Evolutionary conservation across 35 echinoderm and acorn worm genomes (phyloP).

Genomic region (Amphiura filiformis): DNA sequence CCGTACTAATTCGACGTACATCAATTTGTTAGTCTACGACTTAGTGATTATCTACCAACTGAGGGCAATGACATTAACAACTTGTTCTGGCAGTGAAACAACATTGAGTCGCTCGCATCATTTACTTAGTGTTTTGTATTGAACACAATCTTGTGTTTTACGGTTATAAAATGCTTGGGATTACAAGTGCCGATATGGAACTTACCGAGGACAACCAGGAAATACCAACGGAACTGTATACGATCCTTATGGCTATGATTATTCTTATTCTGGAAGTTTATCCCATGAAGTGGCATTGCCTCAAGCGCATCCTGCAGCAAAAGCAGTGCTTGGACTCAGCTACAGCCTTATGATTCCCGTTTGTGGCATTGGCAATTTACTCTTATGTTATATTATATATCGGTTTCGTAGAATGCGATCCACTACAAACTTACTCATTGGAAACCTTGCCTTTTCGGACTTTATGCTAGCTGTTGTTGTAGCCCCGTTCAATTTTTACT

Average conservation of each 20-base stretch:
- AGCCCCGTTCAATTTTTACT: conserved; percentile 89
- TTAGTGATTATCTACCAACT: too few relatives aligned
- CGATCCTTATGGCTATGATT: conserved; percentile 30
- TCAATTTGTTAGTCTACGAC: too few relatives aligned
- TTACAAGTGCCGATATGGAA: too few relatives aligned
- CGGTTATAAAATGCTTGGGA: too few relatives aligned
- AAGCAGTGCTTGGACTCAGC: conserved; percentile 52
- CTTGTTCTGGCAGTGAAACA: too few relatives aligned
- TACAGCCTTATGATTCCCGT: conserved; percentile 86
- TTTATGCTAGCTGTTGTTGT: conserved; percentile 83
- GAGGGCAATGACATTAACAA: too few relatives aligned
- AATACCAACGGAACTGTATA: neutral
- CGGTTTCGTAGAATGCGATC: conserved; percentile 89
- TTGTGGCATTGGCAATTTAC: conserved; percentile 80
- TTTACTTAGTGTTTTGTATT: too few relatives aligned
- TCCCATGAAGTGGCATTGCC: conserved; percentile 2
- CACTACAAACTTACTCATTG: conserved; percentile 91
- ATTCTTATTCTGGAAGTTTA: neutral
- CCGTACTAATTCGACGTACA: too few relatives aligned
- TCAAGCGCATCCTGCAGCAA: conserved; percentile 31
- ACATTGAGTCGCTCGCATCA: too few relatives aligned
- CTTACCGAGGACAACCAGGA: neutral
- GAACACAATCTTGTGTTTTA: too few relatives aligned
- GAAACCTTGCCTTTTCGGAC: conserved; percentile 91
- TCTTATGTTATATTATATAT: conserved; percentile 86